Evolutionary conservation across 2,888 invertebrate species (phyloP).

Genomic region (Acleris laterana): DNA sequence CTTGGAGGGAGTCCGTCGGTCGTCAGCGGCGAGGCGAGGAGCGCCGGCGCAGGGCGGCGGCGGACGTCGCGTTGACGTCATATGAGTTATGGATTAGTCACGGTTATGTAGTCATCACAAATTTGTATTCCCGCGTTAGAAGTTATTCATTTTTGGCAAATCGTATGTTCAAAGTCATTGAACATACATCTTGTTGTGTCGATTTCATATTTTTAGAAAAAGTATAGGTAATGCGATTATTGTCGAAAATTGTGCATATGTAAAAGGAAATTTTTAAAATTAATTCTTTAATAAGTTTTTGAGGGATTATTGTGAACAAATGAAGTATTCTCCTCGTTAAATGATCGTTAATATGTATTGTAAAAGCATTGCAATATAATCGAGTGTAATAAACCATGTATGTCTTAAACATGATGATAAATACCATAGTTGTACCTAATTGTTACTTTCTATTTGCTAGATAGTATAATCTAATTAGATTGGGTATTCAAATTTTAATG

Average conservation of each 20-base stretch:
- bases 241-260: constrained; percentile 57
- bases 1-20: neutral
- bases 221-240: constrained; percentile 69
- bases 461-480: constrained; percentile 84
- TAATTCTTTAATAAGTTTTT: constrained; percentile 62
- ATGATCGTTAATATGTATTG: constrained; percentile 72
- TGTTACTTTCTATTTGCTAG: constrained; percentile 84
- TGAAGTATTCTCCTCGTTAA: constrained; percentile 74
- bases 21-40: constrained; percentile 27
- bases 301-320: constrained; percentile 75
- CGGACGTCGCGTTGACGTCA: constrained; percentile 49
- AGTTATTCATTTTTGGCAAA: constrained; percentile 70
- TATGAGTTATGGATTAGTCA: constrained; percentile 73
- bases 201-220: constrained; percentile 80
- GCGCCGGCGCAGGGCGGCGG: constrained; percentile 23
- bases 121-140: constrained; percentile 70
- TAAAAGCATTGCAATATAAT: constrained; percentile 74
- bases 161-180: constrained; percentile 68
- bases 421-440: constrained; percentile 80
- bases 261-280: constrained; percentile 64
- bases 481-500: constrained; percentile 64
- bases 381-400: constrained; percentile 68
- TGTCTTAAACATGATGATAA: constrained; percentile 62
- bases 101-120: constrained; percentile 78
- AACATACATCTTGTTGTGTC: constrained; percentile 78